Percentiles rank a stretch among this genome's conserved stretches.
These are phyloP conservation scores for Karalla daura DNA, from an alignment of 2,797 vertebrate species.

Conservation along the genomic window DNA sequence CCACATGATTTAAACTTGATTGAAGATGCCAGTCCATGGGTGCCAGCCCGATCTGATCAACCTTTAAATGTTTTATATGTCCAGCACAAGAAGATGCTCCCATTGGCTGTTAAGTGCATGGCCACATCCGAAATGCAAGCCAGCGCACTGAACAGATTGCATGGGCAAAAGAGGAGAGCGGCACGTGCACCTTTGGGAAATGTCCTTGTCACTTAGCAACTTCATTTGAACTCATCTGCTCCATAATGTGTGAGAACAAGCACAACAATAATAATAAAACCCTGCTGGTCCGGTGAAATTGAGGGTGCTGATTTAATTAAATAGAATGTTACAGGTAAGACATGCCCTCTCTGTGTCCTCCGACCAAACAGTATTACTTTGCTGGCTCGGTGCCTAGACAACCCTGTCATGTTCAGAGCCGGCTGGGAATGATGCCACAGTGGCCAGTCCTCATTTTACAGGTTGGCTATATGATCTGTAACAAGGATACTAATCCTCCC, in stretches of 20 bases:
- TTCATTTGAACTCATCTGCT: constrained; percentile 65
- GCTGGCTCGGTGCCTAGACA: constrained; percentile 72
- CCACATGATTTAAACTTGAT: not conserved
- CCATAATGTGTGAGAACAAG: constrained; percentile 57
- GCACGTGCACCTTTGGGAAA: constrained; percentile 38
- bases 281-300: constrained; percentile 51
- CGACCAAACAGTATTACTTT: constrained; percentile 66
- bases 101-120: not conserved
- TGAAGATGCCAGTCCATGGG: no score
- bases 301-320: constrained; percentile 69
- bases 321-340: constrained; percentile 73
- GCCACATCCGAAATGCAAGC: constrained; percentile 11
- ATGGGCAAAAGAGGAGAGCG: constrained; percentile 30
- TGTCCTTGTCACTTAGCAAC: constrained; percentile 49
- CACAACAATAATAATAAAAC: constrained; percentile 49
- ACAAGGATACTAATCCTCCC: constrained; percentile 75
- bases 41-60: not conserved
- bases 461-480: constrained; percentile 72
- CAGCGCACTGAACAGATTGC: constrained; percentile 47
- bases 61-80: not conserved
- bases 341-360: constrained; percentile 60
- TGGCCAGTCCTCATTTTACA: constrained; percentile 70
- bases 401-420: constrained; percentile 61
- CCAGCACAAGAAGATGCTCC: not conserved
- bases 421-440: constrained; percentile 75